phyloP scores from a whole-genome alignment of 2,797 vertebrate species.

The Lagocephalus sceleratus region DNA sequence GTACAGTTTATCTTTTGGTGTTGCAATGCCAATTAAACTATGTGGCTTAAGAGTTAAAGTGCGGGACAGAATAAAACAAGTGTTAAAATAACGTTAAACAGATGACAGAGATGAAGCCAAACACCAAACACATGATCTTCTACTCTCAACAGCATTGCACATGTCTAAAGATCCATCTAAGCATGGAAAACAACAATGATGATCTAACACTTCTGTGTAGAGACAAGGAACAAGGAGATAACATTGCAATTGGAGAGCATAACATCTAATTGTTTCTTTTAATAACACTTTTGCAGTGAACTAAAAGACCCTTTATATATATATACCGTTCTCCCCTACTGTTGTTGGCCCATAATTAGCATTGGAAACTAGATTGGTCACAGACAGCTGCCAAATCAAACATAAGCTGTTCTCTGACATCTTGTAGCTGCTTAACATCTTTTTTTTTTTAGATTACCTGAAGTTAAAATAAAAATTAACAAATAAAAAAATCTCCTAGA shows the following conservation, averaged over 20 bases:
- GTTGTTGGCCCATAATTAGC: no score
- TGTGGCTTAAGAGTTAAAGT: slow-evolving; percentile 25
- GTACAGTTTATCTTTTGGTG: slow-evolving; percentile 32
- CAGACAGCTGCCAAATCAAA: no score
- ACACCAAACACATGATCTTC: slow-evolving; percentile 36
- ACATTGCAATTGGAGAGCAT: no score
- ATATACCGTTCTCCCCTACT: not conserved
- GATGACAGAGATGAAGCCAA: slow-evolving; percentile 29
- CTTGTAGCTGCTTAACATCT: no score
- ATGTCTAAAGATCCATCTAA: slow-evolving; percentile 28
- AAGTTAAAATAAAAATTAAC: no score
- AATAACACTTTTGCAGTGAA: not conserved
- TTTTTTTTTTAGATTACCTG: no score
- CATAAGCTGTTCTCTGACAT: no score
- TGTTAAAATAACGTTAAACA: slow-evolving; percentile 18
- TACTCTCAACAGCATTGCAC: slow-evolving; percentile 49
- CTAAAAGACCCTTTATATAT: not conserved
- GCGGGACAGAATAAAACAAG: slow-evolving; percentile 20
- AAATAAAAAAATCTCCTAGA: no score
- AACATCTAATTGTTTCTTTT: no score
- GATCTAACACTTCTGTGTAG: no score
- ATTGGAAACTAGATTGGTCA: no score
- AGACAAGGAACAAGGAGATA: no score
- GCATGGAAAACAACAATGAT: slow-evolving; percentile 18
- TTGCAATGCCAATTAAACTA: not conserved